Evolutionary conservation across 2,888 invertebrate species (phyloP), one percentile per base, ranked within the genome.

Genomic region (Xestia c-nigrum): DNA sequence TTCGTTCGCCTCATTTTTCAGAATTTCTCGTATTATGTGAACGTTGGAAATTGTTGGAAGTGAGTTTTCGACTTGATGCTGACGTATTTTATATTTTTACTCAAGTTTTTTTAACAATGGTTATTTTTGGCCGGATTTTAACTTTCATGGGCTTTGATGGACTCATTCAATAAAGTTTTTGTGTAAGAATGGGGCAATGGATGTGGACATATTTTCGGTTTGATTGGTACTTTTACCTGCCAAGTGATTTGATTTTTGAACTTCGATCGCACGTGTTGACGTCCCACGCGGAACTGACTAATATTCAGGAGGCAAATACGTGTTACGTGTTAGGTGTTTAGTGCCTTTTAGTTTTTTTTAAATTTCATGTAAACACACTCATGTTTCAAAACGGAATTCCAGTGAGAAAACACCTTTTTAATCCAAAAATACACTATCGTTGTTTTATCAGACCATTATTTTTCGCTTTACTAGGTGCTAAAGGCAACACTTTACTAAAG

Each of bases 1-100:
- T 78, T 84, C 64, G 69, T 69, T 24, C 65, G 83, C 64, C 66
- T 64, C 74, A 75, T 84, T 84, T 84, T 85, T 87, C 72, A 67
- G 76, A 85, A 77, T 79, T 73, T 73, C 70, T 73, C 61, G 66
- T 59, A 69, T 84, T 80, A 80, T 84, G 74, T 74, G 84, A 69
- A 24, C 70, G 84, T 79, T 73, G 74, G 57, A 84, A 76, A 71
- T 73, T 83, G 70, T 79, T 79, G 40, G 72, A 76, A 86, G 59
- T 76, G 64, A 76, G 68, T 86, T 74, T 73, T 84, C 52, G 72
- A 84, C 52, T 84, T 50, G 55, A 40, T 59, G 65, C 50, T 59
- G 31, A 31, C 71, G 73, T 83, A 74, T 70, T 84, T 83, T 80
- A 68, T 84, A 73, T 84, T 78, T 81, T 64, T 52, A n/a, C 50